Evolutionary conservation across 2,113 vertebrate species (phyloP).

Genomic region (Panthera uncia): DNA sequence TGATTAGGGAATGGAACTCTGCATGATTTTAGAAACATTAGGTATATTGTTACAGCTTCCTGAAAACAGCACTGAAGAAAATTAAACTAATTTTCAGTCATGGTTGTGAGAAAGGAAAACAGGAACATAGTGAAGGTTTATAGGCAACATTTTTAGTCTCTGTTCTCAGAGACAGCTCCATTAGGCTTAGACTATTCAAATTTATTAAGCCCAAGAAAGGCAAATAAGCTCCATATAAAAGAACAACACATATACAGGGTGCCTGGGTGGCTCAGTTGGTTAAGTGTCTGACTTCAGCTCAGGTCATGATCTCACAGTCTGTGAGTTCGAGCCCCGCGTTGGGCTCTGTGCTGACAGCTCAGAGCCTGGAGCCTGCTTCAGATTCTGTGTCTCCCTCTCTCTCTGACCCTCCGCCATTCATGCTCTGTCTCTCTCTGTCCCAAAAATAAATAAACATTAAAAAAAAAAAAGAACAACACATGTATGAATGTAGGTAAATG

Average conservation of each 20-base stretch:
- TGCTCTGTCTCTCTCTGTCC: no score
- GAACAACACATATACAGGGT: neutral
- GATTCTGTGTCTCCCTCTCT: no score
- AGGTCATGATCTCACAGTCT: no score
- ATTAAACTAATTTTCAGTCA: conserved; percentile 44
- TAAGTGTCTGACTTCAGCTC: no score
- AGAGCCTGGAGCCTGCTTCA: no score
- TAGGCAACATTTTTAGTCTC: neutral
- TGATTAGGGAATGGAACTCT: conserved; percentile 2
- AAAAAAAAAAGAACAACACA: neutral
- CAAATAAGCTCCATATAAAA: conserved; percentile 29
- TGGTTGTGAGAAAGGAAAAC: neutral
- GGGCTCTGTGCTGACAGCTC: no score
- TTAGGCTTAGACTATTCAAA: neutral
- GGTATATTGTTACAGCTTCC: conserved; percentile 4
- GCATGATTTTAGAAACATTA: conserved; percentile 11
- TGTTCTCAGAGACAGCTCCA: neutral
- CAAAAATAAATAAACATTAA: no score
- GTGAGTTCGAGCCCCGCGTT: no score
- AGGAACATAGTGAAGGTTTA: conserved; percentile 10
- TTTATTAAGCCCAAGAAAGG: conserved; percentile 28
- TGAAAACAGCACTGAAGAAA: conserved; percentile 30
- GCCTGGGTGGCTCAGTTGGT: no score
- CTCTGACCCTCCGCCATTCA: no score
- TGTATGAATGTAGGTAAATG: neutral